Evolutionary conservation across 2,113 vertebrate species (phyloP).

Genomic region (Indicator maculatus): DNA sequence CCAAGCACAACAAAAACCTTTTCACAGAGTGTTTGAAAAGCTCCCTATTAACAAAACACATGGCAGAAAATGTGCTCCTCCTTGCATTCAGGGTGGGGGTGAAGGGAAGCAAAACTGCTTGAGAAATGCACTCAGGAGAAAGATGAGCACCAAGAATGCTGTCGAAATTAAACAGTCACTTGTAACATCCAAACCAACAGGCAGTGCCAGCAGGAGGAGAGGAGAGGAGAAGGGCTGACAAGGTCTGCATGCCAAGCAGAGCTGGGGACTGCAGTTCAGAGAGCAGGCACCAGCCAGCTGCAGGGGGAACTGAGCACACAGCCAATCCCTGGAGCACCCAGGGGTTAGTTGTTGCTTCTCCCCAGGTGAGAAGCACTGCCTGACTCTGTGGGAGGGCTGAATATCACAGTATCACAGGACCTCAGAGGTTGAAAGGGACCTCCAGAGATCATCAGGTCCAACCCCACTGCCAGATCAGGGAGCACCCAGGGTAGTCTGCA

Average conservation of each 20-base stretch:
- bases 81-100: background rate
- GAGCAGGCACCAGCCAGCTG: background rate
- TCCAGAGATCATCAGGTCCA: too few relatives aligned
- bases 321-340: background rate
- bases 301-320: background rate
- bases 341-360: background rate
- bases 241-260: constrained; percentile 56
- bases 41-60: constrained; percentile 68
- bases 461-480: too few relatives aligned
- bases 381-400: background rate
- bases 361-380: background rate
- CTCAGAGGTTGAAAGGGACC: too few relatives aligned
- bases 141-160: constrained; percentile 34
- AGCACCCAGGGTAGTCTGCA: too few relatives aligned
- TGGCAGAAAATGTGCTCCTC: constrained; percentile 49
- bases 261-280: background rate
- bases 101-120: constrained; percentile 44
- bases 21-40: constrained; percentile 71
- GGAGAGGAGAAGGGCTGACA: constrained; percentile 8
- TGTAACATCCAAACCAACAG: constrained; percentile 33
- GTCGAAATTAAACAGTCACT: constrained; percentile 41
- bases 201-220: constrained; percentile 39
- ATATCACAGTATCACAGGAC: too few relatives aligned
- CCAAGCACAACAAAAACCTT: constrained; percentile 74
- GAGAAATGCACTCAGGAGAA: constrained; percentile 4